These are phyloP conservation scores for Puntigrus tetrazona DNA, from an alignment of 2,113 vertebrate genomes.

Conservation along the genomic window DNA sequence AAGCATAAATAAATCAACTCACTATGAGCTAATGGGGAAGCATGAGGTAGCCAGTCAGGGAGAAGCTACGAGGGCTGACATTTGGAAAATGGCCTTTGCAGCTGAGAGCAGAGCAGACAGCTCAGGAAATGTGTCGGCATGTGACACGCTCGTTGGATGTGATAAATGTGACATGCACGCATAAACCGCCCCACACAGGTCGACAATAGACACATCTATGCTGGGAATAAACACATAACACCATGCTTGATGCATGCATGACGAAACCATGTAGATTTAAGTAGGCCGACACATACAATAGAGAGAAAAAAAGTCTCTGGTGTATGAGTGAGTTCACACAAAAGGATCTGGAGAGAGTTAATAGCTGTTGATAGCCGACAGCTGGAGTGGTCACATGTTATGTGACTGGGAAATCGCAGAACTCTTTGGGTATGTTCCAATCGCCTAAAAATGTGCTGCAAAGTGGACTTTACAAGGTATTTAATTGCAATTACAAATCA, in stretches of 20 bases:
- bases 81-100: conserved; percentile 61
- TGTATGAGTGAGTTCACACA: conserved; percentile 16
- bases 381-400: conserved; percentile 24
- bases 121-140: conserved; percentile 54
- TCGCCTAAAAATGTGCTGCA: background rate
- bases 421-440: background rate
- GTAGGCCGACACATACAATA: background rate
- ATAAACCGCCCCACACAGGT: conserved; percentile 10
- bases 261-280: background rate
- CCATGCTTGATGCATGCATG: background rate
- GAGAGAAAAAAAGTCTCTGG: background rate
- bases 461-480: conserved; percentile 3
- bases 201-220: background rate
- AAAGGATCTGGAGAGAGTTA: background rate
- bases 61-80: conserved; percentile 48
- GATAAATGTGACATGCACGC: conserved; percentile 20
- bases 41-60: conserved; percentile 45
- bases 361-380: conserved; percentile 34
- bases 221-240: background rate
- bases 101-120: conserved; percentile 58
- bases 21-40: conserved; percentile 73
- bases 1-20: conserved; percentile 79
- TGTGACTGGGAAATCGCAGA: background rate
- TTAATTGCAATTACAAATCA: background rate
- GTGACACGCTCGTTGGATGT: conserved; percentile 62